Evolutionary conservation across 2,888 invertebrate genomes (phyloP).

Genomic region (Pristionchus japonicus): DNA sequence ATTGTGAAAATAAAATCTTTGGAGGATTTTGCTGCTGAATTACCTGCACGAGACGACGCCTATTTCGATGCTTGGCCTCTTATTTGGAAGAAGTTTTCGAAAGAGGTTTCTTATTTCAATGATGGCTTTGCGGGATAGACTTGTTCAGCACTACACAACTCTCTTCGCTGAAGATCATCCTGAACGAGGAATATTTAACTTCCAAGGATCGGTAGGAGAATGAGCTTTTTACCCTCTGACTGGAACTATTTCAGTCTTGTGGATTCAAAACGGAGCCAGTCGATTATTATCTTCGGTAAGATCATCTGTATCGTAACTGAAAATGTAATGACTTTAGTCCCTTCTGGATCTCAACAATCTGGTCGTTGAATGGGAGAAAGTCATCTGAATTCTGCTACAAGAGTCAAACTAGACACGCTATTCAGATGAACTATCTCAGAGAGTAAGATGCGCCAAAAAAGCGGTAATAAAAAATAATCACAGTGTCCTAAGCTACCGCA

Average conservation of each 20-base stretch:
- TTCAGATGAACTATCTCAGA: slow-evolving; percentile 1
- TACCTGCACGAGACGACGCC: slow-evolving; percentile 10
- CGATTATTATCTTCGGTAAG: slow-evolving; percentile 24
- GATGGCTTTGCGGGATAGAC: neutral
- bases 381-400: slow-evolving; percentile 36
- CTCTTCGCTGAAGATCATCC: slow-evolving; percentile 37
- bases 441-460: neutral
- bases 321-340: neutral
- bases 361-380: slow-evolving; percentile 20
- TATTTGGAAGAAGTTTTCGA: neutral
- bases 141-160: slow-evolving; percentile 13
- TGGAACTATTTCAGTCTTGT: neutral
- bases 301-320: neutral
- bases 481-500: neutral
- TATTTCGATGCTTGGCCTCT: slow-evolving; percentile 26
- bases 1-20: neutral
- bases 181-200: slow-evolving; percentile 7
- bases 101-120: neutral
- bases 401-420: neutral
- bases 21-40: slow-evolving; percentile 21
- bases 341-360: slow-evolving; percentile 38
- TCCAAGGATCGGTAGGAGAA: neutral
- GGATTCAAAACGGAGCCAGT: slow-evolving; percentile 18
- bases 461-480: neutral
- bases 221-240: neutral